These are phyloP conservation scores for Dorcus parallelipipedus DNA, from an alignment of 2,888 invertebrate genomes.

Conservation along the genomic window DNA sequence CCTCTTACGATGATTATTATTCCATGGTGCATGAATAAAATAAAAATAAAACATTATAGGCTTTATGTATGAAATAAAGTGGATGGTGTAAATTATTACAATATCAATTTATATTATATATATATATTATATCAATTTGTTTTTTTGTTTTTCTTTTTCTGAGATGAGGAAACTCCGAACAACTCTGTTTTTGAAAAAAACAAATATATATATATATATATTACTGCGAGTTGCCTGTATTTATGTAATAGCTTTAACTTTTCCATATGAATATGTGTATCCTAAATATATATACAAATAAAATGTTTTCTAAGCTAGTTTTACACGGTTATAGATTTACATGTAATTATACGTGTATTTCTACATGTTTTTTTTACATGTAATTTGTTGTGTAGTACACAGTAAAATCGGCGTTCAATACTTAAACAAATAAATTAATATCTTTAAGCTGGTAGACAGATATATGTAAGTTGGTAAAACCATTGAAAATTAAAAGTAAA, in stretches of 20 bases:
- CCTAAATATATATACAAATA: constrained; percentile 31
- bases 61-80: constrained; percentile 1
- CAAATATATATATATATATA: constrained; percentile 11
- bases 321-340: too few species aligned
- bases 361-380: too few species aligned
- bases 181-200: constrained; percentile 13
- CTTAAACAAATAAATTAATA: too few species aligned
- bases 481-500: too few species aligned
- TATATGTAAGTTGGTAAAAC: too few species aligned
- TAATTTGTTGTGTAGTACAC: too few species aligned
- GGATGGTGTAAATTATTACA: constrained; percentile 2
- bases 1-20: constrained; percentile 7
- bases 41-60: not conserved
- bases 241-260: constrained; percentile 36
- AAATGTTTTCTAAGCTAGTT: constrained; percentile 33
- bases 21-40: constrained; percentile 17
- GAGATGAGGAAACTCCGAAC: constrained; percentile 12
- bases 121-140: too few species aligned
- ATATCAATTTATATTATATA: too few species aligned
- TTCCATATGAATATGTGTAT: constrained; percentile 33
- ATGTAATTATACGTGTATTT: too few species aligned
- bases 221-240: constrained; percentile 24
- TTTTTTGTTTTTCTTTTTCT: constrained; percentile 8
- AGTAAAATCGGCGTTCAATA: too few species aligned
- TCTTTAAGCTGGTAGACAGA: too few species aligned